A percentile compares a stretch with the other conserved stretches of the same genome.
Conservation (phyloP, 2,113 vertebrate genomes). For the Syrrhaptes paradoxus region DNA sequence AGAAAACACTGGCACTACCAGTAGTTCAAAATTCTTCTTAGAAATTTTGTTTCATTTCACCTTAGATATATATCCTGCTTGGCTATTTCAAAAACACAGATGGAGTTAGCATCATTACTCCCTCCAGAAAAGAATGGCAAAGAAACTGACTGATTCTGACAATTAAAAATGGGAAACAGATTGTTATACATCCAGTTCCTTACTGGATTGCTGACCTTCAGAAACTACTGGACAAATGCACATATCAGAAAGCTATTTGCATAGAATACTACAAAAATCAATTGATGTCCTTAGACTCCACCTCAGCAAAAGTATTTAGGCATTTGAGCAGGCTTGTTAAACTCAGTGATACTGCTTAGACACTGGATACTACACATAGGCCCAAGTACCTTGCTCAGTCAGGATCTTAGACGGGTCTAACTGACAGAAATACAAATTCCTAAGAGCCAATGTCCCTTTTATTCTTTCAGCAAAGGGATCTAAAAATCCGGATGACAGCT, state of each 20-base stretch:
- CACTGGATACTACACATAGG: neutral
- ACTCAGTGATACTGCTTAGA: neutral
- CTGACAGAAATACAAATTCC: neutral
- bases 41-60: neutral
- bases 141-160: neutral
- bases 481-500: neutral
- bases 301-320: neutral
- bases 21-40: neutral
- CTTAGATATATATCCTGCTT: neutral
- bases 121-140: neutral
- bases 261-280: neutral
- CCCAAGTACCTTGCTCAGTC: neutral
- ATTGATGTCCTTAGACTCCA: neutral
- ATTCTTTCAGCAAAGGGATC: neutral
- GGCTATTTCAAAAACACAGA: neutral
- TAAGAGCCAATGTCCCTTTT: neutral
- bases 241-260: neutral
- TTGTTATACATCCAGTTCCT: neutral
- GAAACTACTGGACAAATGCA: neutral
- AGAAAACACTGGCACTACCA: neutral
- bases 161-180: neutral
- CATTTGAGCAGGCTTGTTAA: neutral
- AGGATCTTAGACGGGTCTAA: neutral
- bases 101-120: neutral
- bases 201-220: neutral